Evolutionary conservation across 2,797 vertebrate genomes (phyloP).

Genomic region (Sebastes hopkinsi): DNA sequence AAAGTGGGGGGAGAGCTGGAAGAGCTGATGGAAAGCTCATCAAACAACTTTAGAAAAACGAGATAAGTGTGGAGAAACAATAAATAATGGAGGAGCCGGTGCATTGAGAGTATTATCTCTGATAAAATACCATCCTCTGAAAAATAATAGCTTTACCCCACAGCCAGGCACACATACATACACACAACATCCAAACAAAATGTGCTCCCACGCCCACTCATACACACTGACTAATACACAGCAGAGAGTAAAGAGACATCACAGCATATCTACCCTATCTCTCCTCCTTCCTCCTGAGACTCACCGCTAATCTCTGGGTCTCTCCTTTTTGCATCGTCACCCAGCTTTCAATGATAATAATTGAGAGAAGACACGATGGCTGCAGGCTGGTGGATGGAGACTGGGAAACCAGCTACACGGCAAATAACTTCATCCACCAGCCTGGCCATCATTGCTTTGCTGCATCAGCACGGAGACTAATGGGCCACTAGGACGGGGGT

Average conservation of each 20-base stretch:
- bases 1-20: conserved; percentile 30
- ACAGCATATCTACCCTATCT: conserved; percentile 30
- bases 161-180: conserved; percentile 49
- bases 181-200: conserved; percentile 31
- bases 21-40: conserved; percentile 59
- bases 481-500: conserved; percentile 41
- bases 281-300: conserved; percentile 33
- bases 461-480: conserved; percentile 62
- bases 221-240: conserved; percentile 50
- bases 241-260: conserved; percentile 48
- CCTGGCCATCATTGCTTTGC: conserved; percentile 43
- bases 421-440: conserved; percentile 50
- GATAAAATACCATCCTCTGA: conserved; percentile 67
- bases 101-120: conserved; percentile 60
- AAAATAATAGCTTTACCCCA: conserved; percentile 73
- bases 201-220: conserved; percentile 28
- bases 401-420: conserved; percentile 25
- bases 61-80: conserved; percentile 62
- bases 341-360: conserved; percentile 52
- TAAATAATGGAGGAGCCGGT: conserved; percentile 67
- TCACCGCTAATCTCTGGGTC: conserved; percentile 32
- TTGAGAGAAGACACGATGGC: conserved; percentile 21
- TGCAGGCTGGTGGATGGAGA: conserved; percentile 32
- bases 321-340: conserved; percentile 39
- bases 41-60: conserved; percentile 60